Base-by-base conservation (phyloP, 2,888 invertebrate species). In the Dicranocentrus wangi region DNA sequence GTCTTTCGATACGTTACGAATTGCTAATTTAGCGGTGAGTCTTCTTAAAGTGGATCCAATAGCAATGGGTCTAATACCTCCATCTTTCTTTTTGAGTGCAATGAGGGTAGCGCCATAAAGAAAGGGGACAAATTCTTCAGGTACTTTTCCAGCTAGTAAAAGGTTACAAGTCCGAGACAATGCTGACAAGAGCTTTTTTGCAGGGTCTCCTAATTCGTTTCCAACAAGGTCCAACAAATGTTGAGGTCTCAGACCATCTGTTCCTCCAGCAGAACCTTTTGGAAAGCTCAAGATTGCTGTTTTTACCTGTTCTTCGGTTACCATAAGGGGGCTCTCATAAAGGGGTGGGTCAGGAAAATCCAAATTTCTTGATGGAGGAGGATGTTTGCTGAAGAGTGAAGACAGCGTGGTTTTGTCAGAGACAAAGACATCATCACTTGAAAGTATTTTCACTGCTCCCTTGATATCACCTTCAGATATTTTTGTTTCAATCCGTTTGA, bases 161-260 rank as follows among this genome's bases (percentile, higher is more conserved):
- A n/a, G n/a, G n/a, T n/a, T n/a, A n/a, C n/a, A n/a, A n/a, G n/a
- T n/a, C n/a, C n/a, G n/a, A n/a, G n/a, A n/a, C n/a, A 81, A 7
- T 2, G 65, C 23, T 32, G 27, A 8, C 0, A 51, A 7, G 21
- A 81, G 61, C 1, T 27, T 32, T 3, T 7, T 13, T 7, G 39
- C 69, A 13, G 69, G 68, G 1, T 75, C 47, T 1, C 75, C 61
- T 17, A 42, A 25, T 1, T 27, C 2, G 2, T 15, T 13, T 5
- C 2, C 10, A 17, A 32, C 17, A 10, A 80, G 25, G 43, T 80
- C 80, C 47, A 73, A 73, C 1, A 80, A 28, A 28, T 58, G 53
- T 58, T 73, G 72, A 3, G 73, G 55, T 3, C 66, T 15, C 1
- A 80, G 25, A 10, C 72, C 72, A 21, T 80, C 80, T 2, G 66